A percentile compares a stretch with the other conserved stretches of the same genome.
Evolutionary conservation across 2,888 invertebrate genomes (phyloP).

Genomic region (Strigamia maritima): DNA sequence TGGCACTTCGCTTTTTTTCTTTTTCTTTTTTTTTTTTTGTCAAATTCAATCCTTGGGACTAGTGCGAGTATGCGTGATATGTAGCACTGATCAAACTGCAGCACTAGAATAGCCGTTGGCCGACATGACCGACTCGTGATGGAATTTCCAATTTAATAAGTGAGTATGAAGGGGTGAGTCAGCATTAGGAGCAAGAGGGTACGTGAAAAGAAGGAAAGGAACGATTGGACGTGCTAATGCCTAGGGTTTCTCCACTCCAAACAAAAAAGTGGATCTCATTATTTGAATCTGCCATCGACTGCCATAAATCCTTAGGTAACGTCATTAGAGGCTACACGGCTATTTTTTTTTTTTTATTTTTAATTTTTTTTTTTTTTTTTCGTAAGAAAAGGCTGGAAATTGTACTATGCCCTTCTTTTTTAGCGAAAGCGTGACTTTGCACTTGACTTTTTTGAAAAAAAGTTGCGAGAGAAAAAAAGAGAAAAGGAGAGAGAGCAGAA

Average conservation of each 20-base stretch:
- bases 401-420: not conserved
- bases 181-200: constrained; percentile 13
- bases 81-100: constrained; percentile 15
- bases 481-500: not conserved
- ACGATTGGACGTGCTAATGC: constrained; percentile 16
- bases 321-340: not conserved
- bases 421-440: constrained; percentile 1
- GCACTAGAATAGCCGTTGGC: constrained; percentile 5
- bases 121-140: constrained; percentile 24
- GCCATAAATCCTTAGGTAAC: constrained; percentile 2
- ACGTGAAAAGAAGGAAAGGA: not conserved
- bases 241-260: not conserved
- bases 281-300: constrained; percentile 17
- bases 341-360: not conserved
- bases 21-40: too few relatives aligned
- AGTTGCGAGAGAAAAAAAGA: not conserved
- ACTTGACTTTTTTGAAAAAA: not conserved
- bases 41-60: not conserved
- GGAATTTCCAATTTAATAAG: constrained; percentile 29
- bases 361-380: too few relatives aligned
- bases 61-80: not conserved
- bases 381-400: not conserved
- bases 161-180: constrained; percentile 27
- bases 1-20: not conserved
- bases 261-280: constrained; percentile 6